Evolutionary conservation across 2,797 vertebrate species (phyloP).

Genomic region (Aldrovandia affinis): DNA sequence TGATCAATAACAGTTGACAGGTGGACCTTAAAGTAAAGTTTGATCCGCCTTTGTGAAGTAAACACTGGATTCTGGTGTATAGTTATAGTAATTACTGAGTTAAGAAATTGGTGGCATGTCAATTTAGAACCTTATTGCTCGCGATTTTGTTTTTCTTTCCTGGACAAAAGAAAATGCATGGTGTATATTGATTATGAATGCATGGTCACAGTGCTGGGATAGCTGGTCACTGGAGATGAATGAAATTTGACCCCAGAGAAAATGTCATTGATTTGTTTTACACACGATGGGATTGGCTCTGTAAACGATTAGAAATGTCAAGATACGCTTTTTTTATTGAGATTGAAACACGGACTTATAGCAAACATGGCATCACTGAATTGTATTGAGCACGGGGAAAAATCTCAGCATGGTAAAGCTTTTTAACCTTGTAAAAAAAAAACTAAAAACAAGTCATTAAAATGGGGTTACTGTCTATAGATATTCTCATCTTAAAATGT

Average conservation of each 20-base stretch:
- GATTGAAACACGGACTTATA: background rate
- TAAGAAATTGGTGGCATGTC: constrained; percentile 22
- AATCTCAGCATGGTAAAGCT: background rate
- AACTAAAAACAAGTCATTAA: background rate
- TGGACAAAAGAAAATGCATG: constrained; percentile 13
- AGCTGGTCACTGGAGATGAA: constrained; percentile 6
- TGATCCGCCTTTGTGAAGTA: background rate
- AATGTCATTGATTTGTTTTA: background rate
- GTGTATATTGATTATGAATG: background rate
- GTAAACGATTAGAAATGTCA: background rate
- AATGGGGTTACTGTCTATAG: background rate
- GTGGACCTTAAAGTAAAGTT: background rate
- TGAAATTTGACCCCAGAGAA: background rate
- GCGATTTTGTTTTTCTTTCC: background rate
- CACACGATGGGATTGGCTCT: background rate
- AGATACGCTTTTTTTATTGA: background rate
- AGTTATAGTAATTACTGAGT: constrained; percentile 28
- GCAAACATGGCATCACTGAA: background rate
- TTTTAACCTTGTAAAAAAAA: constrained; percentile 5
- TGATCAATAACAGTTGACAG: background rate
- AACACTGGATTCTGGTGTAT: constrained; percentile 25
- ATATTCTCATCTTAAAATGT: constrained; percentile 1
- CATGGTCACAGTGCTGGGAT: constrained; percentile 8
- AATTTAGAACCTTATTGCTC: constrained; percentile 15
- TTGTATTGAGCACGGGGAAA: constrained; percentile 43